Conservation (phyloP, 2,888 invertebrate species). For the Euproctis similis region DNA sequence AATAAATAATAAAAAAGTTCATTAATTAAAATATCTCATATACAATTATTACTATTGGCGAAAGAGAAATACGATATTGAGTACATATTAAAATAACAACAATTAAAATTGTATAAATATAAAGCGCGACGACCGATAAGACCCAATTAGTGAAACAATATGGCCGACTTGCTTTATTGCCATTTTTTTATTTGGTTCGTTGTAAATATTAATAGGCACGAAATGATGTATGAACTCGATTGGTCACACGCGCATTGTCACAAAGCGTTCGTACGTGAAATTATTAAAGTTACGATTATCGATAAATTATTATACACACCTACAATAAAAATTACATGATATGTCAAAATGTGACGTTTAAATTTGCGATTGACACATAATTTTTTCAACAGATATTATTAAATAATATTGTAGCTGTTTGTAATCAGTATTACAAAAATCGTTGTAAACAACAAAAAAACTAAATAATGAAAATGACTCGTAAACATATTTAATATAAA, state of each 20-base stretch:
- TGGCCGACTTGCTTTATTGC: slow-evolving; percentile 36
- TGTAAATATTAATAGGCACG: slow-evolving; percentile 25
- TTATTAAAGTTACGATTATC: too few relatives aligned
- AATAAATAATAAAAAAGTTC: slow-evolving; percentile 17
- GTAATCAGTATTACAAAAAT: too few relatives aligned
- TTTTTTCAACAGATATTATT: too few relatives aligned
- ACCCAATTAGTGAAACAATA: slow-evolving; percentile 60
- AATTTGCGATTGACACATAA: too few relatives aligned
- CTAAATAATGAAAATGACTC: too few relatives aligned
- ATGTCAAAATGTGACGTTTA: too few relatives aligned
- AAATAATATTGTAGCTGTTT: too few relatives aligned
- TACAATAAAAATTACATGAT: too few relatives aligned
- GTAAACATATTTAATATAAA: too few relatives aligned
- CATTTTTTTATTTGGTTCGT: slow-evolving; percentile 36
- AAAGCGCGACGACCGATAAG: slow-evolving; percentile 57
- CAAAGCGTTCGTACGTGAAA: slow-evolving; percentile 36
- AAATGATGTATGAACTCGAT: slow-evolving; percentile 36
- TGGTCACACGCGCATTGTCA: slow-evolving; percentile 39
- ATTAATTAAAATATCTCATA: slow-evolving; percentile 24
- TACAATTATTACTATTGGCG: slow-evolving; percentile 28
- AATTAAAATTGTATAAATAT: slow-evolving; percentile 59
- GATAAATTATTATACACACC: too few relatives aligned
- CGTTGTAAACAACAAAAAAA: too few relatives aligned
- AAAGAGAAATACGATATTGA: slow-evolving; percentile 53
- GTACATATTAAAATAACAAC: slow-evolving; percentile 50